phyloP scores from a whole-genome alignment of 2,113 vertebrate genomes.

The Sciurus niger region DNA sequence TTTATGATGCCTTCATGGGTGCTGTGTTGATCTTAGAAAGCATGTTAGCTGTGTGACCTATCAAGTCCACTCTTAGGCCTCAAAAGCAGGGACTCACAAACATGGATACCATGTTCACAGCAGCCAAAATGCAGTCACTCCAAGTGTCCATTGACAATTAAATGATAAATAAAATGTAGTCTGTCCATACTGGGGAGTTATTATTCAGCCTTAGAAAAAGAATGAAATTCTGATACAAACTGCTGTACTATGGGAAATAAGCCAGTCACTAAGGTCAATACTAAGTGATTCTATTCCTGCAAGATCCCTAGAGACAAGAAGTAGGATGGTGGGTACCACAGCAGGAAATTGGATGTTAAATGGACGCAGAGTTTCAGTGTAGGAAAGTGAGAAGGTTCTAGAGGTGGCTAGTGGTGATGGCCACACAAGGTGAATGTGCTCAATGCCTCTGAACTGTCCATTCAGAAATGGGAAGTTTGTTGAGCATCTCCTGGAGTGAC shows the following conservation, averaged over 20 bases:
- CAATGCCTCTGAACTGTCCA: neutral
- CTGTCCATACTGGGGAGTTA: rapidly evolving
- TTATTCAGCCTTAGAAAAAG: neutral
- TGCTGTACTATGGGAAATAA: neutral
- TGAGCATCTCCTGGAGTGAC: neutral
- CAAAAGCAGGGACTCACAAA: no score
- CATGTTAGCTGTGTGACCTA: no score
- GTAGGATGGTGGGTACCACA: rapidly evolving
- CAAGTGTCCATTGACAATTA: no score
- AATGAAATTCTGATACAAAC: neutral
- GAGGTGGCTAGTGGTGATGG: rapidly evolving
- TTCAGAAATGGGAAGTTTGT: neutral
- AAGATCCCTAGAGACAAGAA: neutral
- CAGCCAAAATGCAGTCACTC: neutral
- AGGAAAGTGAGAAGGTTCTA: neutral
- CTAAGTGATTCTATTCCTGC: no score
- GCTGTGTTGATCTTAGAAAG: neutral
- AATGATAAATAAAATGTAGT: neutral
- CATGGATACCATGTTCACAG: neutral
- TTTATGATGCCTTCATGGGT: neutral
- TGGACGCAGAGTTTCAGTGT: neutral
- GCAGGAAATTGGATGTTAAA: neutral
- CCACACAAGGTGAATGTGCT: rapidly evolving
- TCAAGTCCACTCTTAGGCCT: neutral
- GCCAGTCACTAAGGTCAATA: neutral